These are phyloP conservation scores for Cerastis rubricosa DNA, from an alignment of 2,888 invertebrate species.

Conservation along the genomic window DNA sequence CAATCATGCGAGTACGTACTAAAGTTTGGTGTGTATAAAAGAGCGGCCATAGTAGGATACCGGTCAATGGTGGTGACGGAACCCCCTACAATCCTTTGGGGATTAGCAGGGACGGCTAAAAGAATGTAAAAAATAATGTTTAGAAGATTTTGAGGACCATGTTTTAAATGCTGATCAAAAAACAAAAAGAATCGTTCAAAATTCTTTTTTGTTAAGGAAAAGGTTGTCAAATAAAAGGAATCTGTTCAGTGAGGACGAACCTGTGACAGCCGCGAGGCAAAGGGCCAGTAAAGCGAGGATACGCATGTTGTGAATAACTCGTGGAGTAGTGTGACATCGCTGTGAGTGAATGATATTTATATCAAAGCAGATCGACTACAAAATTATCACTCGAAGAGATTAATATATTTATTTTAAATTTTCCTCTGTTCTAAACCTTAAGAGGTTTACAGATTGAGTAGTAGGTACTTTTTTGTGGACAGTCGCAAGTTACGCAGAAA, in stretches of 20 bases:
- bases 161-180: neutral
- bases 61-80: too few relatives aligned
- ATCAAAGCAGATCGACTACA: neutral
- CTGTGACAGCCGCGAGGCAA: slow-evolving; percentile 44
- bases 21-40: too few relatives aligned
- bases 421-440: neutral
- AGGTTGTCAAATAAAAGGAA: neutral
- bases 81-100: slow-evolving; percentile 7
- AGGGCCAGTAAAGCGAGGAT: slow-evolving; percentile 35
- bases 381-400: neutral
- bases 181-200: neutral
- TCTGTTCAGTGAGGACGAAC: slow-evolving; percentile 10
- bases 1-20: too few relatives aligned
- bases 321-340: slow-evolving; percentile 3
- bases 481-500: neutral
- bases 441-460: neutral
- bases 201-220: neutral
- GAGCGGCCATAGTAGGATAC: too few relatives aligned
- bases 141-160: neutral
- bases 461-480: neutral
- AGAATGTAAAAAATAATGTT: neutral
- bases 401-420: neutral
- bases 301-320: slow-evolving; percentile 27
- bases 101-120: neutral
- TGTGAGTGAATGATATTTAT: slow-evolving; percentile 22